These are phyloP conservation scores for Pachymerium ferrugineum DNA, from an alignment of 2,888 invertebrate genomes.

Conservation along the genomic window DNA sequence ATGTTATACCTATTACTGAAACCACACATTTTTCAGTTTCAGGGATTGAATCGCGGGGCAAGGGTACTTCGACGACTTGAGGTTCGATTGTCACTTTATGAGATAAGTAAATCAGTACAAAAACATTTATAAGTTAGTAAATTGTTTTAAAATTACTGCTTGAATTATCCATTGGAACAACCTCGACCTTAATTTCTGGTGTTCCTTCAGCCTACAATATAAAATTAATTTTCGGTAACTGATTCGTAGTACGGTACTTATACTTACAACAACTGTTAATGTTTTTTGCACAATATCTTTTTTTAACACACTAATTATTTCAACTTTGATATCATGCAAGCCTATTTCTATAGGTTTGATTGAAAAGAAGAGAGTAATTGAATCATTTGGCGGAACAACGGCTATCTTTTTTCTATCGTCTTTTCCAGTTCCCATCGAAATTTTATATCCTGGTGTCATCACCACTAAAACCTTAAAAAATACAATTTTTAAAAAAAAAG, in stretches of 20 bases:
- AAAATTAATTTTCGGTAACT: too few species aligned
- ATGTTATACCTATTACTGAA: background rate
- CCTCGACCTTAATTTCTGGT: too few species aligned
- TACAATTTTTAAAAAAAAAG: too few species aligned
- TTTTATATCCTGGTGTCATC: background rate
- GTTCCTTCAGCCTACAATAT: too few species aligned
- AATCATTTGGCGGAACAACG: background rate
- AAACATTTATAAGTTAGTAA: background rate
- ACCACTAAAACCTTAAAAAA: background rate
- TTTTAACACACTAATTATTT: background rate
- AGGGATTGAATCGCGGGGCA: background rate
- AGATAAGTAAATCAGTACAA: background rate
- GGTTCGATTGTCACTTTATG: background rate
- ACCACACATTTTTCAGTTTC: conserved; percentile 25
- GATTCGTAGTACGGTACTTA: too few species aligned
- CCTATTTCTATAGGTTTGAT: background rate
- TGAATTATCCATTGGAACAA: too few species aligned
- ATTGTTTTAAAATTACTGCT: too few species aligned
- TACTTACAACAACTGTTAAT: background rate
- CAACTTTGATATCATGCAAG: background rate
- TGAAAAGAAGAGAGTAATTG: background rate
- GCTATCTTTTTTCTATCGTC: background rate
- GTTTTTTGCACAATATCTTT: conserved; percentile 1
- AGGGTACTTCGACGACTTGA: background rate
- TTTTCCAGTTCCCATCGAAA: conserved; percentile 1